These are phyloP conservation scores for Argopecten irradians DNA, from an alignment of 1,140 invertebrate species.

Conservation along the genomic window DNA sequence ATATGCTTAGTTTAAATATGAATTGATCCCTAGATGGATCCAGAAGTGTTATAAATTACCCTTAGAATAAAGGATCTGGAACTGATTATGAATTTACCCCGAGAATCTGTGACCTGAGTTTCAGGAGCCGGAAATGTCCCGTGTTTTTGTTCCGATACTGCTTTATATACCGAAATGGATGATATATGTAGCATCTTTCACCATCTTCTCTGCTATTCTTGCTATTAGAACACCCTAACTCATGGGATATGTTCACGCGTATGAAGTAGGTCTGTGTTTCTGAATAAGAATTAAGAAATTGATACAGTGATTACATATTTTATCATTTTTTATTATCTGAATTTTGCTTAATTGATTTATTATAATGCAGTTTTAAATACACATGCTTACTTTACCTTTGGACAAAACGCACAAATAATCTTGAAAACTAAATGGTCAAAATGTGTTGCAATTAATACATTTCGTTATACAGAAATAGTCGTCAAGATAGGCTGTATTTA, in stretches of 20 bases:
- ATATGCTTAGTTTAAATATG: no score
- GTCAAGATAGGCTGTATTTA: no score
- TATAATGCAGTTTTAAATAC: neutral
- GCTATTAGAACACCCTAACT: slow-evolving; percentile 25
- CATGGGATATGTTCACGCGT: slow-evolving; percentile 40
- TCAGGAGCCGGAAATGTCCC: slow-evolving; percentile 24
- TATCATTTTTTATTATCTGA: neutral
- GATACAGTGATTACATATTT: neutral
- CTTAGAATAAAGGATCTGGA: no score
- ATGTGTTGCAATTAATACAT: no score
- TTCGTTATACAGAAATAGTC: no score
- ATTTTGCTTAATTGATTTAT: neutral
- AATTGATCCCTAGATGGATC: no score
- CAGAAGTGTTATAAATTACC: no score
- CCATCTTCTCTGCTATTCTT: neutral
- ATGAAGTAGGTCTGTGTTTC: slow-evolving; percentile 39
- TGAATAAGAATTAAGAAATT: neutral
- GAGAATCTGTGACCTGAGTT: slow-evolving; percentile 36
- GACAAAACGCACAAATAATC: no score
- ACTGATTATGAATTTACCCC: no score
- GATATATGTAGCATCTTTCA: slow-evolving; percentile 30
- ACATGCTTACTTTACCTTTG: neutral
- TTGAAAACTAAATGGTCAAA: no score
- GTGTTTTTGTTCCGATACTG: slow-evolving; percentile 39
- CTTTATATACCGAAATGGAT: slow-evolving; percentile 30